Percentiles rank a stretch among this genome's conserved stretches.
Evolutionary conservation across 1,140 invertebrate species (phyloP).

Genomic region (Radopholus similis): DNA sequence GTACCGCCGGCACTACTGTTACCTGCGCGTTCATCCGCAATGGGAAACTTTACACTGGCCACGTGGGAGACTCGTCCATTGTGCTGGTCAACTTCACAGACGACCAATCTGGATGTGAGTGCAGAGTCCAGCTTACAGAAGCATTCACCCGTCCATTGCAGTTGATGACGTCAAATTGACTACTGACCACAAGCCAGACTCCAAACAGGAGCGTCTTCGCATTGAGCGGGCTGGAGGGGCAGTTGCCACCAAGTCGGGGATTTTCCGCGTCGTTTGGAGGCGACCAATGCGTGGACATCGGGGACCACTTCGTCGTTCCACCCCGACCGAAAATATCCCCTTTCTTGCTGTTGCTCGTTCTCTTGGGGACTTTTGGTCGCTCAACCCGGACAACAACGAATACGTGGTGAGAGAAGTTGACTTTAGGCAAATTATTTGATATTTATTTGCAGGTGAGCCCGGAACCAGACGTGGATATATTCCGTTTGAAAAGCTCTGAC

Average conservation of each 20-base stretch:
- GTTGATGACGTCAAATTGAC: conserved; percentile 27
- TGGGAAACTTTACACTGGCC: conserved; percentile 34
- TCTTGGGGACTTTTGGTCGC: conserved; percentile 36
- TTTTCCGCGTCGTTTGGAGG: conserved; percentile 32
- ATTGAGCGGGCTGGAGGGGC: conserved; percentile 27
- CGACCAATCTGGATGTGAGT: conserved; percentile 10
- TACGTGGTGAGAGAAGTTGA: conserved; percentile 31
- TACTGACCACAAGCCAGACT: conserved; percentile 33
- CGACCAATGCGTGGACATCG: conserved; percentile 28
- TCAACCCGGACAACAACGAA: conserved; percentile 28
- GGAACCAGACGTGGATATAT: conserved; percentile 26
- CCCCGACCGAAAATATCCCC: conserved; percentile 26
- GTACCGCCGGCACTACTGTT: conserved; percentile 34
- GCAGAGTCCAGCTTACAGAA: not conserved
- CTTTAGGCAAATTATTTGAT: not conserved
- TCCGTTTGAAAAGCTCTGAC: conserved; percentile 1
- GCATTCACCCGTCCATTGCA: not conserved
- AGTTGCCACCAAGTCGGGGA: conserved; percentile 7
- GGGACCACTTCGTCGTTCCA: conserved; percentile 27
- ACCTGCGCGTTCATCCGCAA: conserved; percentile 26
- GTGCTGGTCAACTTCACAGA: conserved; percentile 22
- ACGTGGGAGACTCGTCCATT: conserved; percentile 34
- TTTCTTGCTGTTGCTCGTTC: conserved; percentile 31
- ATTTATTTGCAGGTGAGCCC: conserved; percentile 12
- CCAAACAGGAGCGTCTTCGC: conserved; percentile 9